A percentile compares a stretch with the other conserved stretches of the same genome.
Evolutionary conservation across 1,140 invertebrate genomes (phyloP).

Genomic region (Notospermus geniculatus): DNA sequence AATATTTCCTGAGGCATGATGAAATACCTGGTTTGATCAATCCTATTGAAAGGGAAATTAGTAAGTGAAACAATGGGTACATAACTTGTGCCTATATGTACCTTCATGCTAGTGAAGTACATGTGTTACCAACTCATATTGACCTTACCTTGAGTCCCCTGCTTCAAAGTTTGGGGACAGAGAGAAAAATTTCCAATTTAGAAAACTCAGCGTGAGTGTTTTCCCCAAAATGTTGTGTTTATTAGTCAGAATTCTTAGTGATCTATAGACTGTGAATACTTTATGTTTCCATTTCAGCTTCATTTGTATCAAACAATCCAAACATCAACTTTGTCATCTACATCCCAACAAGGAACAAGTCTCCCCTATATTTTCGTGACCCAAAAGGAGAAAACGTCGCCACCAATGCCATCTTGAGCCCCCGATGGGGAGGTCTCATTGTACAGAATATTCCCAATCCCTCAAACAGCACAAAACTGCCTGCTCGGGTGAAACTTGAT

Average conservation of each 20-base stretch:
- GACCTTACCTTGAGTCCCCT: no score
- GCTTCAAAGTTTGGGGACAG: no score
- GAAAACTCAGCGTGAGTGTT: no score
- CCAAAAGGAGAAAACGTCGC: conserved; percentile 37
- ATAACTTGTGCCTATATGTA: no score
- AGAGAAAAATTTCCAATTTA: no score
- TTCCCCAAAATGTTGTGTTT: no score
- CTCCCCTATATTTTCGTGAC: conserved; percentile 70
- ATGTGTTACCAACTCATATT: no score
- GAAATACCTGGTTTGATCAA: conserved; percentile 62
- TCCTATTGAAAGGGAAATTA: conserved; percentile 80
- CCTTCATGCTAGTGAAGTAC: no score
- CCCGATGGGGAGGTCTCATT: conserved; percentile 80
- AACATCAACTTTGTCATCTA: conserved; percentile 84
- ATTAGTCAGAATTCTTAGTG: conserved; percentile 1
- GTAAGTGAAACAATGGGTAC: conserved; percentile 49
- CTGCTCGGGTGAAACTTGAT: conserved; percentile 60
- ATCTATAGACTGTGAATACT: conserved; percentile 1
- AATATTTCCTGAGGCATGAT: conserved; percentile 41
- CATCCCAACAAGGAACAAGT: conserved; percentile 68
- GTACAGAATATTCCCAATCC: conserved; percentile 53
- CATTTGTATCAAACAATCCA: conserved; percentile 77
- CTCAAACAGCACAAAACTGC: conserved; percentile 54
- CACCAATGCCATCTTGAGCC: conserved; percentile 78
- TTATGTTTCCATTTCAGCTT: conserved; percentile 54